Evolutionary conservation across 2,113 vertebrate genomes (phyloP), one percentile per base, ranked within the genome.

Genomic region (Pluvianellus socialis): DNA sequence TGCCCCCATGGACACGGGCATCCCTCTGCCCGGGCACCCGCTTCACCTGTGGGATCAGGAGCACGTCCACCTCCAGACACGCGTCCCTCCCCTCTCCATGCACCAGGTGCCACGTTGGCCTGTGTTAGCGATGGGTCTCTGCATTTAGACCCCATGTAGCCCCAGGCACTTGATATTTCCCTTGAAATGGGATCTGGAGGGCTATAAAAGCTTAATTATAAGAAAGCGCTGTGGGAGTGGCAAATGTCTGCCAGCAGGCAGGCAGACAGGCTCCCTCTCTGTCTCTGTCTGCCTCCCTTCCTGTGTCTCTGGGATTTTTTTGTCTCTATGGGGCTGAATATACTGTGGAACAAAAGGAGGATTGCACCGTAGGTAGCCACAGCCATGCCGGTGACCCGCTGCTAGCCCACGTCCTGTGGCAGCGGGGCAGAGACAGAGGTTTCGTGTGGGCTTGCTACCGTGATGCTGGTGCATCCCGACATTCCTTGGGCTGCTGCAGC

Each of bases 401-500:
- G 44, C n/a, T 44, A 20, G n/a, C 38, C 68, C 77, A 18, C 0
- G 0, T 52, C 3, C 1, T 2, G 23, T 32, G 45, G 7, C 80
- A 55, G 63, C 0, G 2, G 68, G 33, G 27, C 88, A 81, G 79
- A 59, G 61, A 15, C 4, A 1, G 50, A 21, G 71, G 56, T 73
- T 66, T 59, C 73, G 3, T 13, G 0, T 11, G 73, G 65, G 23
- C 33, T 33, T 5, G 0, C 4, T 26, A 2, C 49, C 1, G 0
- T 0, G 7, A 9, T n/a, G 52, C 50, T 27, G 33, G 9, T 50
- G 59, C 65, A 49, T 40, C 59, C 4, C 1, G 0, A 8, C n/a
- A 81, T 5, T 52, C 12, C 68, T 52, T 6, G 81, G 53, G 55
- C 53, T 40, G 88, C 88, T 35, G 40, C 71, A 45, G 40, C 55